Percentiles rank a stretch among this genome's conserved stretches.
Conservation (phyloP, 2,888 invertebrate genomes). For the Metallyticus violacea region DNA sequence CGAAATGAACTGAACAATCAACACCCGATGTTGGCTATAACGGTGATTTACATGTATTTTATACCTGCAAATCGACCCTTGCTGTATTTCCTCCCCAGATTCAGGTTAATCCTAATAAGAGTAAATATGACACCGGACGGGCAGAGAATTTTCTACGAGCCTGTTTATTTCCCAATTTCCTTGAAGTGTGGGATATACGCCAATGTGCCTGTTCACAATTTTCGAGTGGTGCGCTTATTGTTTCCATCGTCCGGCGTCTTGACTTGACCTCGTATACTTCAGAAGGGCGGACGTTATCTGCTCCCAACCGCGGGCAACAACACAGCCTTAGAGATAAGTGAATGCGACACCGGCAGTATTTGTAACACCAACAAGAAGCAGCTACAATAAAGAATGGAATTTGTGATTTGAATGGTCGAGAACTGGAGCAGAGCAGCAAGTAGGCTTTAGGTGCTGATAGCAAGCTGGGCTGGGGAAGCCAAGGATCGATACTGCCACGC, state of each 20-base stretch:
- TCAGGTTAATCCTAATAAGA: too few species aligned
- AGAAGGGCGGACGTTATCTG: neutral
- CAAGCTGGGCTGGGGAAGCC: neutral
- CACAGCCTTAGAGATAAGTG: neutral
- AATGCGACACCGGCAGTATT: neutral
- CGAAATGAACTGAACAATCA: too few species aligned
- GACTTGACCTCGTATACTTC: neutral
- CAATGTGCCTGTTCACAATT: too few species aligned
- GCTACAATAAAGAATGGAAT: neutral
- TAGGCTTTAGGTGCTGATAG: neutral
- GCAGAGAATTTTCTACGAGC: too few species aligned
- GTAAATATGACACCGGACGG: too few species aligned
- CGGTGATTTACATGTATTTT: too few species aligned
- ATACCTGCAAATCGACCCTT: too few species aligned
- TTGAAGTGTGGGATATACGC: neutral
- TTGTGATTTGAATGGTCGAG: neutral
- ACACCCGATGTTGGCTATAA: too few species aligned
- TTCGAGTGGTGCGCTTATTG: too few species aligned
- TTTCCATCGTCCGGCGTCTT: neutral
- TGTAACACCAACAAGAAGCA: too few species aligned
- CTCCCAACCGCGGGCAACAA: neutral
- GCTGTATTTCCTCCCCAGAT: too few species aligned
- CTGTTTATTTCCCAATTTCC: neutral
- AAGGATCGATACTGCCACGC: constrained; percentile 30
- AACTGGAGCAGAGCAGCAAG: neutral